phyloP scores from a whole-genome alignment of 2,797 vertebrate species.

The Ispidina lecontei region DNA sequence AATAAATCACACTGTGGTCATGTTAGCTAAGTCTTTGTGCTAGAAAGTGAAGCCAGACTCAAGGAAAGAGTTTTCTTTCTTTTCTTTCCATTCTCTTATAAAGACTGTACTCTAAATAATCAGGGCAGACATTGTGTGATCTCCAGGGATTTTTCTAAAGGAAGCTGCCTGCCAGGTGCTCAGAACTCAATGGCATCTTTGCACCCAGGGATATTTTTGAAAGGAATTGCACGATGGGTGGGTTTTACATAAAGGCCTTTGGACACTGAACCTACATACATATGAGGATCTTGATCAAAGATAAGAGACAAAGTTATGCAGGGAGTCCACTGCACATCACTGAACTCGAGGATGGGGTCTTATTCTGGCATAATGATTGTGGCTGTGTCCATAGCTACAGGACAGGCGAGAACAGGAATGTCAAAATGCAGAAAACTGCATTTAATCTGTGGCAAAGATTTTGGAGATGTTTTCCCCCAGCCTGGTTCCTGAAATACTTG shows the following conservation, averaged over 20 bases:
- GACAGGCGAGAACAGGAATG: not conserved
- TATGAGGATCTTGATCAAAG: not conserved
- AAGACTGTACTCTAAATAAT: not conserved
- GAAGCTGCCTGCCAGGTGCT: not conserved
- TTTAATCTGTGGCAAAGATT: not conserved
- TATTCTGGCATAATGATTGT: not conserved
- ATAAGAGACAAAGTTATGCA: not conserved
- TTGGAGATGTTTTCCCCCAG: not conserved
- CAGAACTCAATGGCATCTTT: not conserved
- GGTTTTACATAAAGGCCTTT: not conserved
- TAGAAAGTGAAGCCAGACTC: not conserved
- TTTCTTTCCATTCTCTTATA: not conserved
- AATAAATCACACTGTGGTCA: not conserved
- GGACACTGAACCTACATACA: accelerated
- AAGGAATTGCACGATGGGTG: not conserved
- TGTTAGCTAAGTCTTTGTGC: not conserved
- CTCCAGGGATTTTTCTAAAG: not conserved
- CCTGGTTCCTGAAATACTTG: not conserved
- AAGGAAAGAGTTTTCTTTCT: not conserved
- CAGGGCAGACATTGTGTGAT: not conserved
- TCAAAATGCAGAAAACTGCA: not conserved
- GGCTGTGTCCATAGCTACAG: not conserved
- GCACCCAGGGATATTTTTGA: not conserved
- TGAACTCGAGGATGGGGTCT: not conserved
- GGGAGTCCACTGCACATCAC: not conserved